Base-by-base conservation (phyloP, 2,113 vertebrate genomes). In the Sminthopsis crassicaudata region DNA sequence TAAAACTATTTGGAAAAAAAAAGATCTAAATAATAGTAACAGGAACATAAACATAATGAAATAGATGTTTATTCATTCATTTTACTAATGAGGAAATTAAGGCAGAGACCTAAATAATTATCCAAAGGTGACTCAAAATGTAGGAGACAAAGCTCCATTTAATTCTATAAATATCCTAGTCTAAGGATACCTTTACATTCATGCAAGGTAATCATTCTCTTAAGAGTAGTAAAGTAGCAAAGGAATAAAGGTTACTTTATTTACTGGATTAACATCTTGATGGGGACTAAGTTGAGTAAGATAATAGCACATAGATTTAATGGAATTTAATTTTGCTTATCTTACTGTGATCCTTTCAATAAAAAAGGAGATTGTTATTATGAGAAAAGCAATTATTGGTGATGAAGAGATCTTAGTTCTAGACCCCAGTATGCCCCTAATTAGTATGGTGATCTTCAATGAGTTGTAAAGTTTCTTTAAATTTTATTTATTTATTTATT, bases 381-480 rank as follows among this genome's bases (percentile, higher is more conserved):
- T 26, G 52, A 54, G 76, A 27, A 95, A 91, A 51, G 51, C 55
- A 54, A 2, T 90, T 24, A 46, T 2, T 23, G 16, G 36, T 84
- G 36, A 42, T 42, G n/a, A 22, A 36, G 26, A 90, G 46, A 24
- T n/a, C 57, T 36, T 88, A n/a, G 92, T 92, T 95, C 88, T 76
- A 51, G 91, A 19, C 50, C 54, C 8, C 50, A 5, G 36, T 76
- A 54, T 95, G 93, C 92, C 60, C 36, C 51, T 60, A 92, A 93
- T 46, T 89, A 89, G 24, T 51, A 60, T n/a, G 42, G 9, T 48
- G 36, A 89, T 10, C 46, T 26, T 93, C 36, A 84, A 42, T 76
- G 36, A 76, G 30, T 76, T 76, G 30, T n/a, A 51, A 48, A 36
- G 30, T n/a, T n/a, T 14, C 4, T 67, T 12, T 67, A 14, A 14